Base-by-base conservation (phyloP, 2,888 invertebrate species). In the Phalera bucephala region DNA sequence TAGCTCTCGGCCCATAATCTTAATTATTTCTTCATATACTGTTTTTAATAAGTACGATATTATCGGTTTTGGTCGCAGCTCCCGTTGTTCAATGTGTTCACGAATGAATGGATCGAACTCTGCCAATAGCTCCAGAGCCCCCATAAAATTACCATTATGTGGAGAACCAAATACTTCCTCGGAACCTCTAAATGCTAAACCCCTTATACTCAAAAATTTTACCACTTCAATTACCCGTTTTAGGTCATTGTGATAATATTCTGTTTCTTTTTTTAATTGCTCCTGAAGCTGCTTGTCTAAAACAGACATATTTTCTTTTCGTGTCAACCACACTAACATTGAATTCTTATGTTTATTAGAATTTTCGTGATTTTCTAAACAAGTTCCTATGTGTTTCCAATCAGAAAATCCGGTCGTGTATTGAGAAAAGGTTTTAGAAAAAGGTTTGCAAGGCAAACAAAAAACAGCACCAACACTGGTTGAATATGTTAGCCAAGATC, bases 131-230 rank as follows among this genome's bases (percentile, higher is more conserved):
- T 33, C 36, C 11, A 37, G 26, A 42, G 37, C 26, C 17, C 30
- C 27, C 37, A 42, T 32, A 32, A 32, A 32, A n/a, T n/a, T n/a
- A n/a, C n/a, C n/a, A 37, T 42, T 42, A 41, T 41, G 36, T 41
- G 30, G 26, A 25, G 36, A 41, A 41, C 25, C 23, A 41, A 35
- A 44, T 32, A 44, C 39, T 36, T n/a, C n/a, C n/a, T n/a, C n/a
- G n/a, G n/a, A 17, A 44, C 44, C 39, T 36, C 33, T 40, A 34
- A 45, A 33, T 40, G 40, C 36, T 36, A 39, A 44, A n/a, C 40
- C 37, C 10, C 33, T 39, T 43, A 34, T 29, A 44, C 33, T 36
- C 10, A 36, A 37, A 40, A 45, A 40, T 36, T 32, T 44, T 36
- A 39, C n/a, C 31, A 44, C 33, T 40, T 30, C 39, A 39, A 33